Conservation (phyloP, 2,888 invertebrate species). For the Acronicta alni region DNA sequence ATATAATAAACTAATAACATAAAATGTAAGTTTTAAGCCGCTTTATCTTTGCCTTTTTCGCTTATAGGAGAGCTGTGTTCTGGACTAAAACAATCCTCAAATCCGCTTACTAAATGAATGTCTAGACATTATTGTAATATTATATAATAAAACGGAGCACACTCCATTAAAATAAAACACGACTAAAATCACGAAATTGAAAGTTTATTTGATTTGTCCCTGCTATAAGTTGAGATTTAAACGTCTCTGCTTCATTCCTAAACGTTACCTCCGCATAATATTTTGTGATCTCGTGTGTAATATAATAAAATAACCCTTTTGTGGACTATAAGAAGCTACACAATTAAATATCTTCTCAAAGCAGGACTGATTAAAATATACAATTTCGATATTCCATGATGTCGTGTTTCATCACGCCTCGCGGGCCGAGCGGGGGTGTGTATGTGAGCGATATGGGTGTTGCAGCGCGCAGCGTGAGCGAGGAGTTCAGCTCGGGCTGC, state of each 20-base stretch:
- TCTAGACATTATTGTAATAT: conserved; percentile 1
- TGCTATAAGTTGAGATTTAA: conserved; percentile 9
- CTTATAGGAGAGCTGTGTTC: conserved; percentile 48
- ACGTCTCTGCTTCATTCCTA: conserved; percentile 17
- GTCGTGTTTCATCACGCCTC: conserved; percentile 20
- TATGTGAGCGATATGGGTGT: conserved; percentile 81
- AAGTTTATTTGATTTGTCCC: conserved; percentile 21
- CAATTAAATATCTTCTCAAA: conserved; percentile 35
- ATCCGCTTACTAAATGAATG: conserved; percentile 49
- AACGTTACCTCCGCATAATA: background rate
- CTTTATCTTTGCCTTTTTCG: conserved; percentile 37
- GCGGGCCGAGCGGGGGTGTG: conserved; percentile 68
- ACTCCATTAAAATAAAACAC: conserved; percentile 27
- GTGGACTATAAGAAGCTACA: conserved; percentile 30
- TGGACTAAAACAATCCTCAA: conserved; percentile 37
- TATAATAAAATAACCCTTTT: conserved; percentile 19
- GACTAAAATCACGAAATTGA: conserved; percentile 25
- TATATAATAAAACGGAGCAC: conserved; percentile 24
- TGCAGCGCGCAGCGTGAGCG: conserved; percentile 98
- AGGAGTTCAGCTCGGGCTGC: conserved; percentile 98
- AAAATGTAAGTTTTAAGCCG: conserved; percentile 19
- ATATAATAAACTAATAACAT: conserved; percentile 22
- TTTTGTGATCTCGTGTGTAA: conserved; percentile 28
- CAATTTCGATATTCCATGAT: conserved; percentile 46
- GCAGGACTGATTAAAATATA: conserved; percentile 40